These are phyloP conservation scores for Shinisaurus crocodilurus DNA, from an alignment of 2,113 vertebrate genomes.

Conservation along the genomic window DNA sequence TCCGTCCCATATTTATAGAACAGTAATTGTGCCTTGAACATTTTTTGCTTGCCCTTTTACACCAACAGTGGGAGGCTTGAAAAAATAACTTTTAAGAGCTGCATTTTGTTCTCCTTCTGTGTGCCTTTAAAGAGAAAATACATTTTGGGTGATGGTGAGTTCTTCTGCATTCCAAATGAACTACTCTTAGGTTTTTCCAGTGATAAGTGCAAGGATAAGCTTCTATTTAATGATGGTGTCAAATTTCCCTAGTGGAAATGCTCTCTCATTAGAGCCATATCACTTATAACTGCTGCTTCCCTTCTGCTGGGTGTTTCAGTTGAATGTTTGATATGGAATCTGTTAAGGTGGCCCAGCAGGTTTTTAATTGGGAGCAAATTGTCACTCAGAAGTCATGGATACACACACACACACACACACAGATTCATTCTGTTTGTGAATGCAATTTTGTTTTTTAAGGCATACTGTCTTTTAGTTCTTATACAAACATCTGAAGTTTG, in stretches of 20 bases:
- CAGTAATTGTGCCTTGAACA: neutral
- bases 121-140: slow-evolving; percentile 1
- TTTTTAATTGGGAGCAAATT: slow-evolving; percentile 41
- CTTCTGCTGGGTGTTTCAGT: slow-evolving; percentile 53
- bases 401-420: slow-evolving; percentile 18
- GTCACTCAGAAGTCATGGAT: neutral
- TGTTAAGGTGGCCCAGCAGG: slow-evolving; percentile 49
- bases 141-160: rapidly evolving
- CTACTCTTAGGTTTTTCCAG: neutral
- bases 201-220: slow-evolving; percentile 43
- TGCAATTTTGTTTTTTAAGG: neutral
- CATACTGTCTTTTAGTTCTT: neutral
- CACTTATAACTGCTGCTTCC: slow-evolving; percentile 17
- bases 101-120: neutral
- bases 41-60: neutral
- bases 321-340: slow-evolving; percentile 47
- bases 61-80: neutral
- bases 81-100: neutral
- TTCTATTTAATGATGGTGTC: slow-evolving; percentile 7
- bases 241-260: slow-evolving; percentile 42
- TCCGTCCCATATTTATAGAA: neutral
- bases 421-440: neutral
- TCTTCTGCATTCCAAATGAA: neutral
- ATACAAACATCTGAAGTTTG: neutral
- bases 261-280: slow-evolving; percentile 42